Evolutionary conservation across 2,888 invertebrate species (phyloP).

Genomic region (Hecatera dysodea): DNA sequence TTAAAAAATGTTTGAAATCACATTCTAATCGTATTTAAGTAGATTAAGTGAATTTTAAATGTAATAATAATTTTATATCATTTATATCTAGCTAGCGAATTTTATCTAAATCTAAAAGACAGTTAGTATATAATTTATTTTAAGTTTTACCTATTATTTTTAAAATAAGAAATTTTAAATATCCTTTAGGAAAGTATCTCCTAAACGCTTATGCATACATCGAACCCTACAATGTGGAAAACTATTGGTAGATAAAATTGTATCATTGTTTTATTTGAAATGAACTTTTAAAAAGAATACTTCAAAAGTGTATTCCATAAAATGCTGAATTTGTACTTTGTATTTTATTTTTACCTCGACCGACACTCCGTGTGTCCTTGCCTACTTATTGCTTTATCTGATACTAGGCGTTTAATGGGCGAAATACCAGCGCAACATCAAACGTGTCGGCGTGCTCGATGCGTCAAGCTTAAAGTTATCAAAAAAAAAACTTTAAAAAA

Average conservation of each 20-base stretch:
- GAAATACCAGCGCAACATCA: no score
- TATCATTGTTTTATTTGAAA: constrained; percentile 38
- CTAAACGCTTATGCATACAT: constrained; percentile 41
- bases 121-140: constrained; percentile 36
- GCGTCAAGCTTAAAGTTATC: no score
- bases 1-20: constrained; percentile 33
- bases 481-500: no score
- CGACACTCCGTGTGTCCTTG: no score
- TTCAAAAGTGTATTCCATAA: constrained; percentile 51
- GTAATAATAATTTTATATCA: constrained; percentile 50
- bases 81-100: constrained; percentile 44
- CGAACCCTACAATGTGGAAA: constrained; percentile 35
- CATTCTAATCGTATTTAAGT: constrained; percentile 30
- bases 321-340: constrained; percentile 32
- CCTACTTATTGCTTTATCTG: no score
- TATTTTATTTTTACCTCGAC: constrained; percentile 6
- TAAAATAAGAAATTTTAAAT: constrained; percentile 13
- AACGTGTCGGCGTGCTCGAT: no score
- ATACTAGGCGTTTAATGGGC: no score
- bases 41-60: constrained; percentile 42
- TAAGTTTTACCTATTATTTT: constrained; percentile 22
- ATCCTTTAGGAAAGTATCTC: constrained; percentile 14
- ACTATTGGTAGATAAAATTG: constrained; percentile 24
- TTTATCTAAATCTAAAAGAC: constrained; percentile 24
- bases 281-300: constrained; percentile 47